phyloP scores from a whole-genome alignment of 2,113 vertebrate species.

The Ovibos moschatus region DNA sequence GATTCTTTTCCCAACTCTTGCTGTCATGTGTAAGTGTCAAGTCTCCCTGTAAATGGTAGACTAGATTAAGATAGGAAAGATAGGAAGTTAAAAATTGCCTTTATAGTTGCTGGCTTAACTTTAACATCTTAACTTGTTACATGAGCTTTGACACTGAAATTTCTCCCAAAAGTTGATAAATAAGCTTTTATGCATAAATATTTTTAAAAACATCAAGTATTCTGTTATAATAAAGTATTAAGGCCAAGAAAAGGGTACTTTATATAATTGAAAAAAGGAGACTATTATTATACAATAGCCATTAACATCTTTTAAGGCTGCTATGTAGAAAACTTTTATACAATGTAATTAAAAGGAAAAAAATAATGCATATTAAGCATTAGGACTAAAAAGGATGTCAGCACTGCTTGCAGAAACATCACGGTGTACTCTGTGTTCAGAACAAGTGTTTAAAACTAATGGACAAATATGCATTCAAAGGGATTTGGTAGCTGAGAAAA shows the following conservation, averaged over 20 bases:
- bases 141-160: neutral
- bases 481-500: conserved; percentile 74
- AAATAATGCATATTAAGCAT: conserved; percentile 46
- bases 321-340: conserved; percentile 38
- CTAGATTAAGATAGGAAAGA: neutral
- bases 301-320: neutral
- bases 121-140: neutral
- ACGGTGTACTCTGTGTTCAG: conserved; percentile 51
- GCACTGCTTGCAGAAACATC: conserved; percentile 43
- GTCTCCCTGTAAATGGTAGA: neutral
- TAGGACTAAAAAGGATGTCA: conserved; percentile 34
- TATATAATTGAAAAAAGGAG: conserved; percentile 41
- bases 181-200: conserved; percentile 42
- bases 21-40: neutral
- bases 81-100: neutral
- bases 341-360: conserved; percentile 45
- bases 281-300: conserved; percentile 37
- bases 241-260: conserved; percentile 31
- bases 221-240: conserved; percentile 9
- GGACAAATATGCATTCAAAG: conserved; percentile 73
- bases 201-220: conserved; percentile 19
- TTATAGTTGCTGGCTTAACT: conserved; percentile 27
- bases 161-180: neutral
- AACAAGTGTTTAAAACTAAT: conserved; percentile 70
- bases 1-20: neutral